phyloP scores from a whole-genome alignment of 2,797 vertebrate species.

The Emydoidea blandingii region DNA sequence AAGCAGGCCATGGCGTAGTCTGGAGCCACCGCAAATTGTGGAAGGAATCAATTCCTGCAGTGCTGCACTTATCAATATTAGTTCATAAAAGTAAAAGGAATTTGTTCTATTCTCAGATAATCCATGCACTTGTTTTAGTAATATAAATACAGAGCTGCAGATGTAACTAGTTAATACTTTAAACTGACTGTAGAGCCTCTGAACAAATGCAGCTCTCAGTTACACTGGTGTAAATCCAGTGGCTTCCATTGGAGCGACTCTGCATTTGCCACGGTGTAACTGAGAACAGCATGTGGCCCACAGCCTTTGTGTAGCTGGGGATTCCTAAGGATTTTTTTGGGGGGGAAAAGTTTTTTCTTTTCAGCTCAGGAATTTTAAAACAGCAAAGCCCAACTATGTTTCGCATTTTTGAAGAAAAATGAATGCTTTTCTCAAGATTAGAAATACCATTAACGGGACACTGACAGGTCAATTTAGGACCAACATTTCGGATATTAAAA shows the following conservation, averaged over 20 bases:
- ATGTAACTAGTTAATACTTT: slow-evolving; percentile 72
- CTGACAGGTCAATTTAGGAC: background rate
- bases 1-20: slow-evolving; percentile 44
- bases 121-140: slow-evolving; percentile 68
- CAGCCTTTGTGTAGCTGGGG: background rate
- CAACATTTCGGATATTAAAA: background rate
- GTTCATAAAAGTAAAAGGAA: slow-evolving; percentile 82
- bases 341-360: background rate
- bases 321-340: slow-evolving; percentile 24
- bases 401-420: slow-evolving; percentile 2
- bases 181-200: slow-evolving; percentile 30
- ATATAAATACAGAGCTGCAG: slow-evolving; percentile 57
- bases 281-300: background rate
- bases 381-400: background rate
- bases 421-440: background rate
- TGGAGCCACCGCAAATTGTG: slow-evolving; percentile 55
- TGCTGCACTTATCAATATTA: slow-evolving; percentile 80
- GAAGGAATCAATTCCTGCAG: slow-evolving; percentile 65
- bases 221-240: background rate
- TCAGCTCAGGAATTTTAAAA: slow-evolving; percentile 2
- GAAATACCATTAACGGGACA: background rate
- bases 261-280: background rate
- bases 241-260: background rate
- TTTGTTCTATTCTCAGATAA: slow-evolving; percentile 74
- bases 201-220: background rate